Conservation (phyloP, 2,797 vertebrate genomes). For the Anableps anableps region DNA sequence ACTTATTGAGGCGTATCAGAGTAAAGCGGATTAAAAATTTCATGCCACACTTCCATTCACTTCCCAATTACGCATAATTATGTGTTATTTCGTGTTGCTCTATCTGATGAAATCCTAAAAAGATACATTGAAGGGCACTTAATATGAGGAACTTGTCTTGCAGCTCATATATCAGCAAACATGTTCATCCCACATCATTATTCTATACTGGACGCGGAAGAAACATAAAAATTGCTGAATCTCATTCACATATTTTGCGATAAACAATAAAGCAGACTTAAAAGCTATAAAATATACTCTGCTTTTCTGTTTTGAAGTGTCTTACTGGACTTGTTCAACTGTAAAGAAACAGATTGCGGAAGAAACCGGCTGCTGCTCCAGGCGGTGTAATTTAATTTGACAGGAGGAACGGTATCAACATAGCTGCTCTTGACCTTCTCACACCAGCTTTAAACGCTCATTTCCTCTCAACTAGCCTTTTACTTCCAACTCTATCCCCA, state of each 20-base stretch:
- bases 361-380: conserved; percentile 36
- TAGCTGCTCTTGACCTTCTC: conserved; percentile 60
- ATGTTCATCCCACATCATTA: conserved; percentile 19
- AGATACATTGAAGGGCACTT: background rate
- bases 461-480: conserved; percentile 41
- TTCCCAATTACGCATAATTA: background rate
- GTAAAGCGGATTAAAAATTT: background rate
- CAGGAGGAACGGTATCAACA: conserved; percentile 59
- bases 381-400: conserved; percentile 51
- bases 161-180: background rate
- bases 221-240: conserved; percentile 2
- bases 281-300: background rate
- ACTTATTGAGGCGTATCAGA: background rate
- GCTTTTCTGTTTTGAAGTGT: conserved; percentile 6
- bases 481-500: conserved; percentile 36
- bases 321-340: conserved; percentile 12
- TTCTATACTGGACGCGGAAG: conserved; percentile 15
- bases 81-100: background rate
- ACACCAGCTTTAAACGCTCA: conserved; percentile 56
- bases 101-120: background rate
- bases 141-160: conserved; percentile 12
- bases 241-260: conserved; percentile 9
- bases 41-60: background rate
- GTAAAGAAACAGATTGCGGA: conserved; percentile 12
- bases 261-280: background rate